Base-by-base conservation (phyloP, 2,113 vertebrate species). In the Macroglossus sobrinus region DNA sequence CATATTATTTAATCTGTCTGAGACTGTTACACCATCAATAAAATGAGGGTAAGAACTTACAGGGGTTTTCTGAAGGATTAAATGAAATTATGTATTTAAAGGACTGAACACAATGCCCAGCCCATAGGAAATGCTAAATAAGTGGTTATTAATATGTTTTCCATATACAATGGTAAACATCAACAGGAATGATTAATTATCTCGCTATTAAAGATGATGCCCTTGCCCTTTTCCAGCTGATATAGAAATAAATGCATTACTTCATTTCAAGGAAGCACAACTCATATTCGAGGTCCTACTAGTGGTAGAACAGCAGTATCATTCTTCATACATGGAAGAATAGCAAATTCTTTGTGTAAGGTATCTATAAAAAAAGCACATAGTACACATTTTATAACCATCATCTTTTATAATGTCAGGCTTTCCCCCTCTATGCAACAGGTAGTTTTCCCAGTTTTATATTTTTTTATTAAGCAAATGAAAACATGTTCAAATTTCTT, bases 391-490 rank as follows among this genome's bases (percentile, higher is more conserved):
- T 87, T 24, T 45, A 21, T 55, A 81, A 72, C 26, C 57, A 47
- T 75, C 11, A 21, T 63, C 38, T 91, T 86, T 85, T 91, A 19
- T 63, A 89, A 63, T 43, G 68, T 4, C 10, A 33, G 4, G 85
- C 28, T 91, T 69, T 96, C 50, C 14, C 35, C 68, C 4, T 97
- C 47, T 85, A 43, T 69, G 50, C 12, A 86, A 28, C 66, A 79
- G 63, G n/a, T 13, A 63, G 59, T 76, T 85, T 88, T 91, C 94
- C 86, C 38, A 64, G 68, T 85, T 95, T 89, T 15, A 75, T 66
- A 15, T 78, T 94, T 96, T 96, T 89, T 55, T 89, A 24, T 78
- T 91, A 93, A 89, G 68, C 76, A 95, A 63, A 40, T 68, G 81
- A 88, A 64, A 88, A 53, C 74, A 74, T 88, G 63, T 89, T 88